Evolutionary conservation across 2,888 invertebrate genomes (phyloP).

Genomic region (Rotaria socialis): DNA sequence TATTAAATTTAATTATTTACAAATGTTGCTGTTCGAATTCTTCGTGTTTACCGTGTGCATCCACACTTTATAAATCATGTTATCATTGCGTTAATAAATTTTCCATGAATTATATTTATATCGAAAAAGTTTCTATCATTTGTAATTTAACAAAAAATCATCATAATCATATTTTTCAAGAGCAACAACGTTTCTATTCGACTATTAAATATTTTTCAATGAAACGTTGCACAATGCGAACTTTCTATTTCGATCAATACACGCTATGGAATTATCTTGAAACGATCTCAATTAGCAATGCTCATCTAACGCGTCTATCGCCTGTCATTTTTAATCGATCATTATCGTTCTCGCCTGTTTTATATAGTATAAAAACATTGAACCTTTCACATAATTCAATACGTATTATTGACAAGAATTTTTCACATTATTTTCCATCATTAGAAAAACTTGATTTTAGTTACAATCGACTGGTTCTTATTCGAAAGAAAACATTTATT

Average conservation of each 20-base stretch:
- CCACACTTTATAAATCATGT: background rate
- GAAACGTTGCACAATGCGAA: background rate
- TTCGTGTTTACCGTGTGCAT: background rate
- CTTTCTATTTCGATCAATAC: constrained; percentile 18
- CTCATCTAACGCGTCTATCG: background rate
- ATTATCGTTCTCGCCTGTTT: background rate
- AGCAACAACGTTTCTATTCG: background rate
- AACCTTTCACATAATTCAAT: constrained; percentile 30
- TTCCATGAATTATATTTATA: background rate
- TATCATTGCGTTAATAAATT: background rate
- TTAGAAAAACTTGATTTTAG: constrained; percentile 28
- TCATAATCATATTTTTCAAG: background rate
- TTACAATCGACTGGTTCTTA: background rate
- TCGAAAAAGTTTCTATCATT: background rate
- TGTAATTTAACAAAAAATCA: background rate
- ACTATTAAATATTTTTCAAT: background rate
- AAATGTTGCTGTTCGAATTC: background rate
- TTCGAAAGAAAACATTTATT: constrained; percentile 1
- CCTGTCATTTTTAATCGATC: background rate
- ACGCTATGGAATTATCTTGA: constrained; percentile 33
- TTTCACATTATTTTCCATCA: constrained; percentile 27
- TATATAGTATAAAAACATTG: constrained; percentile 19
- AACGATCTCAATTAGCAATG: background rate
- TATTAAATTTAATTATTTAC: background rate
- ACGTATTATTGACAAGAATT: background rate